Evolutionary conservation across 1,140 invertebrate genomes (phyloP), one percentile per base, ranked within the genome.

Genomic region (Hycleus phaleratus): DNA sequence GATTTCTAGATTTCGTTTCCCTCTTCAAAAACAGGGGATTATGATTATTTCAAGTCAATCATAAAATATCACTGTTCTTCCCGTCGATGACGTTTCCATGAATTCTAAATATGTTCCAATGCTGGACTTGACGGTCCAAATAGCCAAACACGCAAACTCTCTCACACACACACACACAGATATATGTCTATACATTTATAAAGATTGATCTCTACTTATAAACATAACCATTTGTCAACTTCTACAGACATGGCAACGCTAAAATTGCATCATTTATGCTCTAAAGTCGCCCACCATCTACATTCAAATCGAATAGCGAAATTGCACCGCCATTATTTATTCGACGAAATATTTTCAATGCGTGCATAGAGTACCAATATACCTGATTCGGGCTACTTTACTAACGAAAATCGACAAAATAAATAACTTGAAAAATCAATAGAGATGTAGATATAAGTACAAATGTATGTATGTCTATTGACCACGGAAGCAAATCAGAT

Each of bases 31-130:
- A 42, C 11, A 42, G 3, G 4, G 51, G 51, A 55, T 38, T 57
- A 49, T 62, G 60, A 65, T 62, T 63, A 57, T 62, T 60, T 55
- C 49, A 61, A 58, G 55, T 58, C 64, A 70, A 72, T 72, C 69
- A 67, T 71, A 70, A 71, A 68, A 71, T 71, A 71, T 71, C 60
- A 63, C 68, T 59, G 61, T 47, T 55, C 45, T 46, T 55, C 47
- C 52, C 38, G 63, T 63, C 61, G 67, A 63, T 68, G 67, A 68
- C 67, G 62, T 68, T 68, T 68, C 62, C 56, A 68, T 68, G 67
- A 60, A 68, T 68, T 67, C 62, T 61, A 55, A 55, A 55, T 55
- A 46, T 46, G 32, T 32, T 38, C 52, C 46, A 42, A 42, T 10
- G 45, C 42, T 47, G 52, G 52, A 55, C 52, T 32, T 32, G 32